Percentiles rank a stretch among this genome's conserved stretches.
Evolutionary conservation across 2,888 invertebrate species (phyloP).

Genomic region (Ennomos erosarius): DNA sequence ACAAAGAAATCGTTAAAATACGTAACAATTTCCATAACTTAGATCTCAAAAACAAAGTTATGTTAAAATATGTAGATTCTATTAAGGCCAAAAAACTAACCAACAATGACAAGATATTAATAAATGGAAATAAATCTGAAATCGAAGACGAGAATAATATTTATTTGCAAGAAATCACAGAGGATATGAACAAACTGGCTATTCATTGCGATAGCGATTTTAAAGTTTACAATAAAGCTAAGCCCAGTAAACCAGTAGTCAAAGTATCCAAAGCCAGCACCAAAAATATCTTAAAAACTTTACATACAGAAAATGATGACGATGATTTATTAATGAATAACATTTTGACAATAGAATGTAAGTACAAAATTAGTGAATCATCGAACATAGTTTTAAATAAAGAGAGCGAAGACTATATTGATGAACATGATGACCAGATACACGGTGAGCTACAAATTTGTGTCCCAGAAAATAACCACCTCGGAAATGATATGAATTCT

Average conservation of each 20-base stretch:
- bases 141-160: constrained; percentile 49
- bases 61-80: constrained; percentile 52
- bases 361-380: constrained; percentile 32
- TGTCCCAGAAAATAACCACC: constrained; percentile 17
- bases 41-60: constrained; percentile 63
- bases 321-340: constrained; percentile 8
- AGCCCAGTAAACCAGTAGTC: constrained; percentile 36
- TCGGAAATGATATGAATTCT: constrained; percentile 62
- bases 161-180: constrained; percentile 48
- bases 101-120: constrained; percentile 40
- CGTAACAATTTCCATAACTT: constrained; percentile 61
- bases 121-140: constrained; percentile 45
- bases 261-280: constrained; percentile 29
- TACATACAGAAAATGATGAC: constrained; percentile 35
- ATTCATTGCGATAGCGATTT: constrained; percentile 60
- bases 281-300: constrained; percentile 3
- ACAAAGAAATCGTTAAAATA: constrained; percentile 65
- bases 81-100: constrained; percentile 43
- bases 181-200: constrained; percentile 54
- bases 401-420: constrained; percentile 21
- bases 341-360: constrained; percentile 51
- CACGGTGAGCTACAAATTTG: constrained; percentile 16
- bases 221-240: constrained; percentile 53
- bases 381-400: constrained; percentile 22
- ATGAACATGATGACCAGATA: constrained; percentile 21